These are phyloP conservation scores for Kryptolebias ocellatus DNA, from an alignment of 2,797 vertebrate species.

Conservation along the genomic window DNA sequence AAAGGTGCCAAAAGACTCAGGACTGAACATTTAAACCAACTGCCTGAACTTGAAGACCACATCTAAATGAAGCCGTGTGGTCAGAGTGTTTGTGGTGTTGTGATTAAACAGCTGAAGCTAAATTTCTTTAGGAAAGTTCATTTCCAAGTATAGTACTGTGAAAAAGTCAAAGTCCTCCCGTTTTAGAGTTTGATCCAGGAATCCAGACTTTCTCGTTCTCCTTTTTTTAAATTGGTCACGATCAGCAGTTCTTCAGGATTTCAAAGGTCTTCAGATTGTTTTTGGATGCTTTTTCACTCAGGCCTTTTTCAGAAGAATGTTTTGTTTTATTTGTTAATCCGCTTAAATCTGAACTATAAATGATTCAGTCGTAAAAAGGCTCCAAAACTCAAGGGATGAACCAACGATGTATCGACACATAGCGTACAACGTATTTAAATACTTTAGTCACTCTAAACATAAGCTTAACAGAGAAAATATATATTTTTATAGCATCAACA, in stretches of 20 bases:
- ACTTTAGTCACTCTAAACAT: neutral
- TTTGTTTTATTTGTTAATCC: neutral
- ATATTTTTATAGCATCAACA: neutral
- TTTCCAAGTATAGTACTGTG: constrained; percentile 1
- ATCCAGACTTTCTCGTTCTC: neutral
- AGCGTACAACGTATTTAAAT: too few relatives aligned
- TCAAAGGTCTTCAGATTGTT: neutral
- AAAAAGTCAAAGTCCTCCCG: neutral
- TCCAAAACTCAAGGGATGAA: neutral
- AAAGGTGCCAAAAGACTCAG: constrained; percentile 66
- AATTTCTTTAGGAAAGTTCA: neutral
- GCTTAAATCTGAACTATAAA: neutral
- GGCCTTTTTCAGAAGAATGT: neutral
- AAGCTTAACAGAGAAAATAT: too few relatives aligned
- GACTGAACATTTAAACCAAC: constrained; percentile 36
- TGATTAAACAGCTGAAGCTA: too few relatives aligned
- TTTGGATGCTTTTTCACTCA: neutral
- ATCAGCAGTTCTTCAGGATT: too few relatives aligned
- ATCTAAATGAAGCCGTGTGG: neutral
- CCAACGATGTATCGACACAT: neutral
- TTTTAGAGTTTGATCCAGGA: neutral
- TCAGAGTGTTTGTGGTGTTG: neutral
- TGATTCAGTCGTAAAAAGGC: neutral
- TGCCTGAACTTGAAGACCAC: constrained; percentile 32
- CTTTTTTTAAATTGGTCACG: neutral